phyloP scores from a whole-genome alignment of 2,888 invertebrate species.

The Scelioninae gen. 2 region DNA sequence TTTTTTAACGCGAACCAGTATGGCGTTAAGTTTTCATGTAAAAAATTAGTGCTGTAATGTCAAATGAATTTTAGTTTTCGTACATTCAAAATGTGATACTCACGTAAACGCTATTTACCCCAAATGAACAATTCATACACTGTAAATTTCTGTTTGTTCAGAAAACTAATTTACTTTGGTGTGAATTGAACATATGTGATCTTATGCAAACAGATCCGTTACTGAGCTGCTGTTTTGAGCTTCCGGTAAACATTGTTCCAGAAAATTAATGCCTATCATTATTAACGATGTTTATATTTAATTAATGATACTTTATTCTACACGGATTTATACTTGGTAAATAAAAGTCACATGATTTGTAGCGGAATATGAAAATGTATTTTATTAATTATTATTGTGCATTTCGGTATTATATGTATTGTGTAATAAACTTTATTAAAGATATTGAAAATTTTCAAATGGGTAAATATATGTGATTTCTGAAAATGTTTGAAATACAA shows the following conservation, averaged over 20 bases:
- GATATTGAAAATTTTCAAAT: too few relatives aligned
- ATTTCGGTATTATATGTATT: too few relatives aligned
- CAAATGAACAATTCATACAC: conserved; percentile 25
- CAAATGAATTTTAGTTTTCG: too few relatives aligned
- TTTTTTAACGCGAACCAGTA: too few relatives aligned
- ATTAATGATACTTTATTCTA: conserved; percentile 12
- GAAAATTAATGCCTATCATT: conserved; percentile 14
- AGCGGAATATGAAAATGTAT: too few relatives aligned
- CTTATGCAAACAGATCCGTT: conserved; percentile 19
- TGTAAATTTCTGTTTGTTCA: conserved; percentile 38
- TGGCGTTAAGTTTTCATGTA: too few relatives aligned
- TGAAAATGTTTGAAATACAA: too few relatives aligned
- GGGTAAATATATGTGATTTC: too few relatives aligned
- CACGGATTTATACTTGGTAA: neutral
- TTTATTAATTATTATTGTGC: too few relatives aligned
- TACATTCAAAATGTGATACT: neutral
- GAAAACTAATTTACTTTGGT: conserved; percentile 39
- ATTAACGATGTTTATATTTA: conserved; percentile 18
- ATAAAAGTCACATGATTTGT: too few relatives aligned
- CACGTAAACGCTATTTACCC: conserved; percentile 7
- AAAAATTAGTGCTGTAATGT: too few relatives aligned
- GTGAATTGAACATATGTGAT: conserved; percentile 44
- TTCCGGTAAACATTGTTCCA: conserved; percentile 24
- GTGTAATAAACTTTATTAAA: too few relatives aligned
- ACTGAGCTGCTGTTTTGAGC: conserved; percentile 22